phyloP scores from a whole-genome alignment of 2,113 vertebrate species.

The Archilochus colubris region DNA sequence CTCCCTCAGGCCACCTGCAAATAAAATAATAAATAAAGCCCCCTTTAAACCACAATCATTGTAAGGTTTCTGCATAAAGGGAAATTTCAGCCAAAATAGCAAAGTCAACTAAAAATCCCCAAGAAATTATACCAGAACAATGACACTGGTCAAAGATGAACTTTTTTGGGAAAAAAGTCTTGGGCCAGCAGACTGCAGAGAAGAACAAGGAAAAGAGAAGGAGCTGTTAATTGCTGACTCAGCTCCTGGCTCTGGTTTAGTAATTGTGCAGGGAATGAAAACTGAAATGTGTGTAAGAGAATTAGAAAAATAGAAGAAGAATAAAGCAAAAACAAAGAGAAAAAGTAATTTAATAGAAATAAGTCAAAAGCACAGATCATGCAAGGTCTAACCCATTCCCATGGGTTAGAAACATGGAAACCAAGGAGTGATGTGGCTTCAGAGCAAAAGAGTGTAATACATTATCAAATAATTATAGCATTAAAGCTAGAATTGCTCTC shows the following conservation, averaged over 20 bases:
- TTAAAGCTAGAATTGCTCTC: background rate
- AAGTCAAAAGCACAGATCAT: background rate
- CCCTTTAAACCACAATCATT: background rate
- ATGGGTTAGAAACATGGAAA: background rate
- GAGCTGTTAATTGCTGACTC: background rate
- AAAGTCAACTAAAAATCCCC: background rate
- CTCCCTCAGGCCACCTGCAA: background rate
- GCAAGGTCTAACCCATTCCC: background rate
- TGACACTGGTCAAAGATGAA: background rate
- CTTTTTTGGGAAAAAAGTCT: accelerated
- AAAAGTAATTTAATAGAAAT: background rate
- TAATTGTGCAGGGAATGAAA: background rate
- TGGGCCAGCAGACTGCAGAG: background rate
- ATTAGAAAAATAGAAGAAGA: background rate
- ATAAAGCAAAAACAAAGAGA: background rate
- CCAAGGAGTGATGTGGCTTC: background rate
- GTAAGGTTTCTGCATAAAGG: background rate
- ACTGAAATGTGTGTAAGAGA: background rate
- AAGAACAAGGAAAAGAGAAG: background rate
- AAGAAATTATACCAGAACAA: background rate
- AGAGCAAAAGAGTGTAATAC: background rate
- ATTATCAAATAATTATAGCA: background rate
- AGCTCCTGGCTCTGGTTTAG: background rate
- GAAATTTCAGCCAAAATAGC: background rate
- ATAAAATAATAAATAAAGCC: slow-evolving; percentile 17